Conservation (phyloP, 2,797 vertebrate species). For the Bradypodion ventrale region DNA sequence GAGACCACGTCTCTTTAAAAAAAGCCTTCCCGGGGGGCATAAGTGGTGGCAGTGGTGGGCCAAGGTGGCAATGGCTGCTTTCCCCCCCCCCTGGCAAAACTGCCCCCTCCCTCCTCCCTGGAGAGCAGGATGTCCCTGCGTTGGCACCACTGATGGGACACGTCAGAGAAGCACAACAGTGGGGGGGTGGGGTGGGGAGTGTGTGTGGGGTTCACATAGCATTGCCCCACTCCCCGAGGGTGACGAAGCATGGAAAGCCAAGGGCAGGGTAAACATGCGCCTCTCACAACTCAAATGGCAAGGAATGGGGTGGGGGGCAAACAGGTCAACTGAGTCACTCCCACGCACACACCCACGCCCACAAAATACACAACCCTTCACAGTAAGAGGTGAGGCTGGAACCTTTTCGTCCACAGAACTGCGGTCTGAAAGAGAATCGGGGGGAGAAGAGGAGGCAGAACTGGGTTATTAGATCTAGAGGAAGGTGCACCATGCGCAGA, state of each 20-base stretch:
- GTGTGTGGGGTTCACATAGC: constrained; percentile 47
- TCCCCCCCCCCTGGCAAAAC: not conserved
- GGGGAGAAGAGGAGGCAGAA: constrained; percentile 73
- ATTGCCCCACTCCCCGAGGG: no score
- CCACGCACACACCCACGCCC: constrained; percentile 75
- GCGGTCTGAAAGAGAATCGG: constrained; percentile 92
- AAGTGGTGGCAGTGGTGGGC: constrained; percentile 30
- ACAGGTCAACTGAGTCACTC: constrained; percentile 73
- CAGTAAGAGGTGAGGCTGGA: constrained; percentile 79
- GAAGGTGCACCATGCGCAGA: not conserved
- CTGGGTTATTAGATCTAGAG: no score
- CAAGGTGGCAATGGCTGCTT: constrained; percentile 21
- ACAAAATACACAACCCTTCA: constrained; percentile 76
- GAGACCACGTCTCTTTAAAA: constrained; percentile 49
- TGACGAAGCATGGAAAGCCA: constrained; percentile 74
- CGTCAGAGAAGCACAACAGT: constrained; percentile 65
- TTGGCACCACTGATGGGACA: constrained; percentile 54
- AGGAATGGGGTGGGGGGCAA: no score
- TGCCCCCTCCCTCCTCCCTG: constrained; percentile 52
- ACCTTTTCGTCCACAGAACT: constrained; percentile 97
- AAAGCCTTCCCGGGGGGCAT: constrained; percentile 31
- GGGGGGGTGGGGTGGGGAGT: constrained; percentile 30
- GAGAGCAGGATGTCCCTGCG: constrained; percentile 73
- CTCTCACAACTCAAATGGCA: constrained; percentile 76
- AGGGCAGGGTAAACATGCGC: constrained; percentile 76